A percentile compares a stretch with the other conserved stretches of the same genome.
Conservation (phyloP, 2,797 vertebrate genomes). For the Semaprochilodus insignis region DNA sequence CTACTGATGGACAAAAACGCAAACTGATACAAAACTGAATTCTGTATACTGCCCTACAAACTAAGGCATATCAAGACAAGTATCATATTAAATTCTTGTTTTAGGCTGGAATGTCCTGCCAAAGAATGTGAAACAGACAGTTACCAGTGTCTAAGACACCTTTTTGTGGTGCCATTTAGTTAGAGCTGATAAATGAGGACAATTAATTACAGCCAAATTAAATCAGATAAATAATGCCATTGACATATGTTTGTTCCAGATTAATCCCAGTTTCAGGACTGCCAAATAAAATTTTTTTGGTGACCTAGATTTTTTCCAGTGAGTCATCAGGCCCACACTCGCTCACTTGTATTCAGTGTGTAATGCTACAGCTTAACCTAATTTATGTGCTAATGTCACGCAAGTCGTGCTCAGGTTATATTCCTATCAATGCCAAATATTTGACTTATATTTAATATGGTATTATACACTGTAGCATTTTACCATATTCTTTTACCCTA, state of each 20-base stretch:
- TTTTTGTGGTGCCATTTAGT: not conserved
- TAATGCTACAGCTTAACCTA: not conserved
- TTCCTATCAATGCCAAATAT: not conserved
- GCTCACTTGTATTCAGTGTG: not conserved
- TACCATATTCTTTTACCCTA: not conserved
- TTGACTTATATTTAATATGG: not conserved
- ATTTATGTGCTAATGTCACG: not conserved
- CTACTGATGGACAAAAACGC: too few species aligned
- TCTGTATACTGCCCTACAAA: too few species aligned
- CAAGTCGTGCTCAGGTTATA: not conserved
- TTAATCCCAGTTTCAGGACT: not conserved
- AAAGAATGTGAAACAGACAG: not conserved
- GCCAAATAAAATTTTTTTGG: not conserved
- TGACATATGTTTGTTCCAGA: not conserved
- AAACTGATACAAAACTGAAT: too few species aligned
- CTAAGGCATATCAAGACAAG: too few species aligned
- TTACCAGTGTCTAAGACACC: too few species aligned
- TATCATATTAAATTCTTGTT: too few species aligned
- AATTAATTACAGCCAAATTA: not conserved
- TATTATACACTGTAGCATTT: not conserved
- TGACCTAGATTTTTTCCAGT: slow-evolving; percentile 8
- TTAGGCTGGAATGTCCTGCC: too few species aligned
- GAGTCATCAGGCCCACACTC: slow-evolving; percentile 19
- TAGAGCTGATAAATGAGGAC: not conserved
- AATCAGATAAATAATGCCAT: not conserved